Conservation (phyloP, 2,113 vertebrate species). For the Hylia prasina region DNA sequence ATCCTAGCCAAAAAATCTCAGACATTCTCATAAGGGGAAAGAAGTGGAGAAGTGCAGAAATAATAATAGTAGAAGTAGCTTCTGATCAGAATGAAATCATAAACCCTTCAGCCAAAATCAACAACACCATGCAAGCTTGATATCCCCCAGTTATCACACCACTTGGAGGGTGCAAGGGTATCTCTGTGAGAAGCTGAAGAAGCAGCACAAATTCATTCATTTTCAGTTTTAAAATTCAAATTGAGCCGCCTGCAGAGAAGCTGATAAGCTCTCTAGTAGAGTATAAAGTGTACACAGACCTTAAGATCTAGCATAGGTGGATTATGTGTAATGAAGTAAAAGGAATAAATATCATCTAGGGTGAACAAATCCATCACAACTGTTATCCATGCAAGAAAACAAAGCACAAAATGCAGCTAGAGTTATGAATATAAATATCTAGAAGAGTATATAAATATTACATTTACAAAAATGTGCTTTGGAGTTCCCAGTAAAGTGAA, state of each 20-base stretch:
- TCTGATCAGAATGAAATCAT: neutral
- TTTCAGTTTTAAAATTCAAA: constrained; percentile 84
- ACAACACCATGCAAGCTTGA: constrained; percentile 25
- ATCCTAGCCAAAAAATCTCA: neutral
- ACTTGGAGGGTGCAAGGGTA: constrained; percentile 9
- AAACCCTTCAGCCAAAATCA: constrained; percentile 37
- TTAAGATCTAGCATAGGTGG: constrained; percentile 75
- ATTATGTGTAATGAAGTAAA: constrained; percentile 80
- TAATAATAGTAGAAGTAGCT: neutral
- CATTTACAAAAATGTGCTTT: neutral
- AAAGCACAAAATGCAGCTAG: constrained; percentile 32
- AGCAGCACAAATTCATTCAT: constrained; percentile 70
- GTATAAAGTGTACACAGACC: constrained; percentile 71
- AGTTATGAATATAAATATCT: constrained; percentile 58
- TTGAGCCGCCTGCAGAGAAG: constrained; percentile 76
- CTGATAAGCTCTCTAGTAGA: constrained; percentile 82
- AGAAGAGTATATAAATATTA: constrained; percentile 9
- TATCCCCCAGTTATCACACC: constrained; percentile 54
- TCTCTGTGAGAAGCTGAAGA: constrained; percentile 54
- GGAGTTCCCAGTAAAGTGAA: neutral
- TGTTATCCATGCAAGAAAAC: constrained; percentile 60
- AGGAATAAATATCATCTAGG: constrained; percentile 76
- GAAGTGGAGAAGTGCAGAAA: neutral
- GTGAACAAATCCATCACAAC: constrained; percentile 70
- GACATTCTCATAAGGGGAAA: neutral